Base-by-base conservation (phyloP, 53 echinoderm and acorn worm genomes). In the Holothuria scabra region DNA sequence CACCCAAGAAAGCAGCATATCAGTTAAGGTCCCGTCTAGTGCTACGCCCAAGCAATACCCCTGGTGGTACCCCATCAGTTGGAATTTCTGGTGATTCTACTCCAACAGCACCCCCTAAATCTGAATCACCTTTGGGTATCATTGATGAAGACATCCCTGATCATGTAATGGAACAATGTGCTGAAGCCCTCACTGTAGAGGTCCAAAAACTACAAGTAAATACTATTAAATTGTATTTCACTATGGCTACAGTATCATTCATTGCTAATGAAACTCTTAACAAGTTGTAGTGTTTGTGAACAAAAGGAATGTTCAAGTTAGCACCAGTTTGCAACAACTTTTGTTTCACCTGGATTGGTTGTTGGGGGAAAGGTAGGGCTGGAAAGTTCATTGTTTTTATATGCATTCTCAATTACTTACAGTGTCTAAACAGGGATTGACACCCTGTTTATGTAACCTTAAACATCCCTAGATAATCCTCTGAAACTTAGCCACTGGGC, bases 101-200 rank as follows among this genome's bases (percentile, higher is more conserved):
- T 34, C 90, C 93, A 1, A 60, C 74, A 31, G 85, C 85, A 29
- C 62, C 38, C 76, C 46, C 55, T 23, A 52, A 52, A 18, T 16
- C 52, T 16, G 52, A 52, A 55, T 72, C 71, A 19, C 65, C 64
- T 23, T 86, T 88, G 21, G 97, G 97, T 5, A 96, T 96, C 23
- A 85, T 88, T 1, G 97, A 94, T 21, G 97, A 93, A 56, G 94
- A 92, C 16, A 88, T 96, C 63, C 97, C 97, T 0, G 93, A 92
- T 8, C 93, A 96, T 24, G 80, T 96, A 35, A 76, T 93, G 26
- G 93, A 96, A 35, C 94, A 96, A 74, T 93, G 92, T 65, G 88
- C 90, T 28, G 97, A 96, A 59, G 97, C 97, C 9, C 90, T 96
- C 32, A 88, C 90, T 7, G 83, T 86, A 0, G 94, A 96, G 46